These are phyloP conservation scores for Leucosticte australis DNA, from an alignment of 2,113 vertebrate species.

Conservation along the genomic window DNA sequence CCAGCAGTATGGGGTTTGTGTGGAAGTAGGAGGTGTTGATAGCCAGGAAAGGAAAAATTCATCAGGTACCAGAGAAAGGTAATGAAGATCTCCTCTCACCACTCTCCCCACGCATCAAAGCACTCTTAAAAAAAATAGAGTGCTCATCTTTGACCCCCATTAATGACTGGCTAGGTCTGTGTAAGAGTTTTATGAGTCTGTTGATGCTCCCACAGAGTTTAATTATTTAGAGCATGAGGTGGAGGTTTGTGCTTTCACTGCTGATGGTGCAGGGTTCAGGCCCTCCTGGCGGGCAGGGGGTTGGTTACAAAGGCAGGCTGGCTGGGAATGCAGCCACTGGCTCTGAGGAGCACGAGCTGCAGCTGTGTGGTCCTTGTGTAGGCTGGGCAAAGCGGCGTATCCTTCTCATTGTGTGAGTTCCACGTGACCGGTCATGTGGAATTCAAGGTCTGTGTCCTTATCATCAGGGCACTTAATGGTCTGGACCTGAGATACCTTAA, in stretches of 20 bases:
- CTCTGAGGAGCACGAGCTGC: not conserved
- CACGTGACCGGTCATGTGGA: fast-evolving
- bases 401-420: not conserved
- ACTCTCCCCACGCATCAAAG: slow-evolving; percentile 38
- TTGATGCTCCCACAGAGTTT: slow-evolving; percentile 61
- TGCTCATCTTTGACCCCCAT: slow-evolving; percentile 55
- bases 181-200: slow-evolving; percentile 51
- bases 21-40: slow-evolving; percentile 40
- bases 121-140: slow-evolving; percentile 29
- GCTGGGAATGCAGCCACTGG: not conserved
- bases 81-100: slow-evolving; percentile 40
- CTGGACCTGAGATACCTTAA: not conserved
- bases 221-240: slow-evolving; percentile 53
- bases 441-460: not conserved
- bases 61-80: not conserved
- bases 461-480: not conserved
- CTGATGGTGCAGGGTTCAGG: slow-evolving; percentile 12
- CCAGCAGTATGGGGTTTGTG: not conserved
- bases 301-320: not conserved
- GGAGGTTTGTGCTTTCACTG: slow-evolving; percentile 27
- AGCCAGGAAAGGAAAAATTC: slow-evolving; percentile 24
- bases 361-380: not conserved
- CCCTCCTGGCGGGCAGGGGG: not conserved
- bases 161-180: slow-evolving; percentile 51
- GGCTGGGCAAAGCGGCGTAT: not conserved